phyloP scores from a whole-genome alignment of 1,140 invertebrate species.

The Nymphalis io region DNA sequence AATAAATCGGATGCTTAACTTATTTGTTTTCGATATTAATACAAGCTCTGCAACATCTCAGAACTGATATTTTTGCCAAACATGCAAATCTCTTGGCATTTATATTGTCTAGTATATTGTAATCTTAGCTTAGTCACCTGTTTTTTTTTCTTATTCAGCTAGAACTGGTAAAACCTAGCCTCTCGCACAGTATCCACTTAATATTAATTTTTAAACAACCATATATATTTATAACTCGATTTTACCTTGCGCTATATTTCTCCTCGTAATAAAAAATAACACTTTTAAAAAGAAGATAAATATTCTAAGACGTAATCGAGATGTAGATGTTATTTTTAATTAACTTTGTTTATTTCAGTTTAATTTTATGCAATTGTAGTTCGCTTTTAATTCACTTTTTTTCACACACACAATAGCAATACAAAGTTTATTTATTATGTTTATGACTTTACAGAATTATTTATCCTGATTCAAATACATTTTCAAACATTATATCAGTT shows the following conservation, averaged over 20 bases:
- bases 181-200: no score
- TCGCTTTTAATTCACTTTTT: constrained; percentile 25
- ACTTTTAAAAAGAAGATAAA: constrained; percentile 3
- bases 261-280: neutral
- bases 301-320: constrained; percentile 19
- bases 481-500: neutral
- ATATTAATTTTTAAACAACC: no score
- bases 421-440: neutral
- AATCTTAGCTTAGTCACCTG: no score
- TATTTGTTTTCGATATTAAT: no score
- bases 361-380: constrained; percentile 29
- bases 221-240: constrained; percentile 22
- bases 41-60: no score
- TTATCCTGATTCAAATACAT: neutral
- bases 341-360: constrained; percentile 14
- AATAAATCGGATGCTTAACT: no score
- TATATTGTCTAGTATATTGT: no score
- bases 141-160: no score
- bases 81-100: no score
- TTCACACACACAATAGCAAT: constrained; percentile 8
- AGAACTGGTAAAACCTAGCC: no score
- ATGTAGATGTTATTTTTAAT: constrained; percentile 16
- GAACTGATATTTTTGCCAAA: no score
- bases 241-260: constrained; percentile 15
- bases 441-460: neutral